Base-by-base conservation (phyloP, 2,888 invertebrate genomes). In the Hemicrepidius hirtus region DNA sequence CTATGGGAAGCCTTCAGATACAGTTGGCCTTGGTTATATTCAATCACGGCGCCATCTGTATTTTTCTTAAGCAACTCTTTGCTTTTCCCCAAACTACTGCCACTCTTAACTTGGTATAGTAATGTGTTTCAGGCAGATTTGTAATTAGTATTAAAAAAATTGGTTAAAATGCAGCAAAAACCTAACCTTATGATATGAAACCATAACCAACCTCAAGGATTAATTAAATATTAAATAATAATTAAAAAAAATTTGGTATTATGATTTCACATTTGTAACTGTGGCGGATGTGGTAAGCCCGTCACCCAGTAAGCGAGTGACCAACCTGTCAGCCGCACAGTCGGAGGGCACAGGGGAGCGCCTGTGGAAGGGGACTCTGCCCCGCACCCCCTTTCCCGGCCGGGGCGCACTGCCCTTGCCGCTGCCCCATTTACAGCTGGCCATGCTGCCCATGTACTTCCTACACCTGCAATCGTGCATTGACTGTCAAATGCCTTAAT, bases 311-410 rank as follows among this genome's bases (percentile, higher is more conserved):
- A 83, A 82, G 83, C 83, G 83, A 82, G 83, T 84, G 84, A 85
- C 85, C 84, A 84, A 85, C 85, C 85, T 84, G 83, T 84, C 84
- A 80, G 79, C 77, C 74, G 78, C 70, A 75, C 69, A 71, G 50
- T 77, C 71, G 66, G 76, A 85, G 84, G 86, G 87, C 84, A 87
- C 84, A 83, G 87, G 87, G 81, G 89, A 88, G 83, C 90, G 89
- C 86, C 89, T 89, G 86, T 91, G 91, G 87, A 91, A 91, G 82
- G 90, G 90, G 84, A 90, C 87, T 83, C 87, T 85, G 81, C 87
- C 87, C 86, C 87, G 84, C 76, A 80, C 79, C 73, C 81, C 80
- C 80, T 84, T 87, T 83, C 88, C 87, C 83, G 87, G 86, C 85
- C 87, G 83, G 79, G 82, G 82, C 76, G 83, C 72, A 75, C 77